A percentile compares a stretch with the other conserved stretches of the same genome.
These are phyloP conservation scores for Euzophera pinguis DNA, from an alignment of 2,888 invertebrate species.

Conservation along the genomic window DNA sequence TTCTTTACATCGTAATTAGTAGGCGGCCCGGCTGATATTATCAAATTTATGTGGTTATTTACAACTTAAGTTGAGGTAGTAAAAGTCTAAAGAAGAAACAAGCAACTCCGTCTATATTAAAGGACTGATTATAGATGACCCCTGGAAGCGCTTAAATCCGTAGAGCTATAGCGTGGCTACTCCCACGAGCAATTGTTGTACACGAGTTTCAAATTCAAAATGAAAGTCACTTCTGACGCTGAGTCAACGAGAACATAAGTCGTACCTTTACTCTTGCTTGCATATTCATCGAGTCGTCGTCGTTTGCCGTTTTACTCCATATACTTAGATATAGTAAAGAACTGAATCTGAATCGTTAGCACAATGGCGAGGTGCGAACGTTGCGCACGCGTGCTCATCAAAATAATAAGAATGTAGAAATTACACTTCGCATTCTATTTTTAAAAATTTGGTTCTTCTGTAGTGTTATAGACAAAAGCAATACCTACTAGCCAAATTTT, in stretches of 20 bases:
- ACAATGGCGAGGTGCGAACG: conserved; percentile 18
- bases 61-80: no score
- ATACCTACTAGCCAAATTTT: no score
- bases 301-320: conserved; percentile 3
- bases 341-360: conserved; percentile 4
- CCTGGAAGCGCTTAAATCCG: background rate
- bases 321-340: conserved; percentile 8
- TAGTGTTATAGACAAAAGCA: no score
- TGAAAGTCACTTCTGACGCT: conserved; percentile 5
- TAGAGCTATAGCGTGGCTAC: background rate
- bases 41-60: no score
- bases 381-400: conserved; percentile 8
- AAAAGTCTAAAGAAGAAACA: no score
- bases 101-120: no score
- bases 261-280: conserved; percentile 2
- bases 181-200: background rate
- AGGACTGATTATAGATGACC: background rate
- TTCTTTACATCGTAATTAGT: no score
- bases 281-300: conserved; percentile 1
- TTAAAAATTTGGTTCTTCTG: background rate
- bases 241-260: conserved; percentile 6
- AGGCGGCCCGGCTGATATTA: no score
- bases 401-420: background rate
- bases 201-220: conserved; percentile 4
- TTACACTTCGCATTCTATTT: background rate